Evolutionary conservation across 1,140 invertebrate genomes (phyloP).

Genomic region (Drosophila takahashii): DNA sequence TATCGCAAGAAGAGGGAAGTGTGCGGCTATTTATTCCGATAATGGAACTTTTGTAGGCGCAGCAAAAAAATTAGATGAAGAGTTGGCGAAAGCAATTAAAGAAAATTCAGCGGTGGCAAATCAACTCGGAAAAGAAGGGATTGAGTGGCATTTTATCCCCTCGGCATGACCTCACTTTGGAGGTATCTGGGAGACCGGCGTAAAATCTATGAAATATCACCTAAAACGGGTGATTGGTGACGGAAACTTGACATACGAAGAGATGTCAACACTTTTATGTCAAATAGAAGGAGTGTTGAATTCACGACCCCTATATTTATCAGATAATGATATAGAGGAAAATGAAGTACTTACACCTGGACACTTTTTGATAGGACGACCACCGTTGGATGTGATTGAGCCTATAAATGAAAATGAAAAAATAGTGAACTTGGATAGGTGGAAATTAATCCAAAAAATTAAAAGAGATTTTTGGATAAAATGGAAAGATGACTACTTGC

Average conservation of each 20-base stretch:
- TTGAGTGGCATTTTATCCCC: constrained; percentile 5
- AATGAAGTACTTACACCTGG: not conserved
- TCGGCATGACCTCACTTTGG: not conserved
- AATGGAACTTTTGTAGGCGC: constrained; percentile 6
- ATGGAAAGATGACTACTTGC: too few species aligned
- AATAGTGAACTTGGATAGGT: too few species aligned
- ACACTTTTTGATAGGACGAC: constrained; percentile 8
- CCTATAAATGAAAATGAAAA: not conserved
- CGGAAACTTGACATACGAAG: not conserved
- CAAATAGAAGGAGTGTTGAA: not conserved
- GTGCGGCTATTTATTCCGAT: not conserved
- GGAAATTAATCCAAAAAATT: too few species aligned
- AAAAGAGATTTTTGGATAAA: too few species aligned
- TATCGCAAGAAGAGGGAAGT: constrained; percentile 3
- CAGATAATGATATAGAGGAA: not conserved
- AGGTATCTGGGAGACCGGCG: constrained; percentile 12
- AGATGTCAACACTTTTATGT: not conserved
- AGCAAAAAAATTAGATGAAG: not conserved
- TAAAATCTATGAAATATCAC: constrained; percentile 19
- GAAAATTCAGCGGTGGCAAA: not conserved
- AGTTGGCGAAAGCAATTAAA: not conserved
- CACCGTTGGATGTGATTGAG: constrained; percentile 1
- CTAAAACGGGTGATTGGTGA: constrained; percentile 5
- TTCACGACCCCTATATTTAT: not conserved
- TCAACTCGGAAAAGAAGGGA: not conserved